Conservation (phyloP, 2,113 vertebrate species). For the Perca schrenkii region DNA sequence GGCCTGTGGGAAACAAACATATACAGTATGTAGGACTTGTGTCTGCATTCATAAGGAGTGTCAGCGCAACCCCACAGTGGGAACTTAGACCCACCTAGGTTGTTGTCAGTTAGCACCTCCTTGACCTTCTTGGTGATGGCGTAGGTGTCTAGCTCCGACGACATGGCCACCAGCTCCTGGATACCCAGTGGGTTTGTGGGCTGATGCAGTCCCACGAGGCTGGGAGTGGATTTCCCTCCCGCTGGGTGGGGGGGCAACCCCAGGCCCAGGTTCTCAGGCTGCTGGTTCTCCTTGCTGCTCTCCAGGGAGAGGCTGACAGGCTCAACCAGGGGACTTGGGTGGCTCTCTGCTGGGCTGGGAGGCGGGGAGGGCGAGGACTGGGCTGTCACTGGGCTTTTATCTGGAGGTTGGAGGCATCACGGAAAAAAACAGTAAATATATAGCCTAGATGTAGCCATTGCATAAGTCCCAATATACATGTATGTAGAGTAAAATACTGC, state of each 20-base stretch:
- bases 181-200: slow-evolving; percentile 89
- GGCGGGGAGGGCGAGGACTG: slow-evolving; percentile 91
- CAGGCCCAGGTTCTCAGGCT: slow-evolving; percentile 85
- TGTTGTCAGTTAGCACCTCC: slow-evolving; percentile 98
- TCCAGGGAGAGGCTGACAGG: slow-evolving; percentile 89
- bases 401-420: slow-evolving; percentile 44
- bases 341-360: slow-evolving; percentile 82
- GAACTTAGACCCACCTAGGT: slow-evolving; percentile 87
- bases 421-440: not conserved
- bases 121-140: slow-evolving; percentile 98
- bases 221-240: slow-evolving; percentile 82
- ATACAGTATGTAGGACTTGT: not conserved
- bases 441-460: not conserved
- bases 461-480: not conserved
- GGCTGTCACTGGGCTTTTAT: slow-evolving; percentile 88
- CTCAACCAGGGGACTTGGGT: slow-evolving; percentile 88
- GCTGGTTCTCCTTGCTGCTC: slow-evolving; percentile 98
- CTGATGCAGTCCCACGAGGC: slow-evolving; percentile 74
- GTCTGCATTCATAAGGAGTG: not conserved
- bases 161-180: slow-evolving; percentile 98
- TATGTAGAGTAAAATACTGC: not conserved
- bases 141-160: slow-evolving; percentile 95
- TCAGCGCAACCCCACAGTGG: not conserved
- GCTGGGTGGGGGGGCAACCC: slow-evolving; percentile 85
- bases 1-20: slow-evolving; percentile 84